Base-by-base conservation (phyloP, 1,140 invertebrate genomes). In the Temnothorax curvispinosus region DNA sequence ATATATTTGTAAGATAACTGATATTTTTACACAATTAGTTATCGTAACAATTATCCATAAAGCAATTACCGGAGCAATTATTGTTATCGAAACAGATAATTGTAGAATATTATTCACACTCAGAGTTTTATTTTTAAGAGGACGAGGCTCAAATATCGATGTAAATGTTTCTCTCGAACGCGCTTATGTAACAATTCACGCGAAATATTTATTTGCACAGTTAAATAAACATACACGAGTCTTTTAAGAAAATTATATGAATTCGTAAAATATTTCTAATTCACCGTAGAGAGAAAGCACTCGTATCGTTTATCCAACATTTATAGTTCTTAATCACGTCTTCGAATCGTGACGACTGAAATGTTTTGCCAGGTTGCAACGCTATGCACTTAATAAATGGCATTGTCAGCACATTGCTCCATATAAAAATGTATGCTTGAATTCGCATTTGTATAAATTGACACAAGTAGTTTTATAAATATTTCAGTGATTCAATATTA, bases 401-500 rank as follows among this genome's bases (percentile, higher is more conserved):
- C 13, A 62, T 1, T 60, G 41, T 77, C 75, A 77, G 75, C 75
- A 44, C 15, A 58, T 76, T 77, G 41, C 13, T 27, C 5, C 15
- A 27, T 62, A 35, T 56, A 27, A 21, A 56, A 41, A 11, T 11
- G 47, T 13, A 50, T 13, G 60, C 18, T 35, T 18, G 15, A 41
- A 62, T 75, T 18, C 7, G 2, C 7, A 7, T 44, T 32, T 54
- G 69, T 44, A 11, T 32, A 18, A 64, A 64, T 35, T 64, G 32
- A n/a, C 95, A 5, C 15, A 64, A 65, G 7, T 41, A 41, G 6
- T 15, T 47, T 47, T 69, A 67, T 67, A 7, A 67, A 11, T 44
- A 15, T 64, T 11, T 8, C 15, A 38, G 3, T 38, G 32, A 18
- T 2, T 6, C 18, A 64, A 64, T 18, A 60, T 67, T n/a, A 67